phyloP scores from a whole-genome alignment of 2,797 vertebrate species.

The Lycodopsis pacificus region DNA sequence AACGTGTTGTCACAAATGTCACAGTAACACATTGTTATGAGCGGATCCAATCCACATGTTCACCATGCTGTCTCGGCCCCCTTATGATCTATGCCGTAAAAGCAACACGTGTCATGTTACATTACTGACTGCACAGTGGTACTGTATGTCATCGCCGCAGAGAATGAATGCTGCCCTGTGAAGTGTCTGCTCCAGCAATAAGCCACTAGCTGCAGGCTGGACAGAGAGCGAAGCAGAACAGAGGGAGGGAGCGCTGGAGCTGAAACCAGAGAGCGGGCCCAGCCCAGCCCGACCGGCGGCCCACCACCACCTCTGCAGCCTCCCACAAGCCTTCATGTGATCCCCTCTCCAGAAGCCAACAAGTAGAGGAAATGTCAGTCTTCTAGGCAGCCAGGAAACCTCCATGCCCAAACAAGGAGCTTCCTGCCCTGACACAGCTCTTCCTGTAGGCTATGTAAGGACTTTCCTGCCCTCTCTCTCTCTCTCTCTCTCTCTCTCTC shows the following conservation, averaged over 20 bases:
- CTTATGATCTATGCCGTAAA: constrained; percentile 12
- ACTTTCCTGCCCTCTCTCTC: constrained; percentile 85
- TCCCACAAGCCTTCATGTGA: constrained; percentile 84
- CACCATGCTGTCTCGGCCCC: background rate
- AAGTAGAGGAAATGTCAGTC: constrained; percentile 87
- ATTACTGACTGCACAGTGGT: constrained; percentile 35
- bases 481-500: constrained; percentile 56
- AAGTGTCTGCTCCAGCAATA: constrained; percentile 64
- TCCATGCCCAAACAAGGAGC: constrained; percentile 86
- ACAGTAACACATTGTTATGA: background rate
- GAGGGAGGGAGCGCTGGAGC: constrained; percentile 46
- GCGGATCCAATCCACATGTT: constrained; percentile 22
- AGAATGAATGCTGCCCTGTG: constrained; percentile 53
- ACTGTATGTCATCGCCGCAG: constrained; percentile 37
- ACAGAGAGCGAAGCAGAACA: constrained; percentile 38
- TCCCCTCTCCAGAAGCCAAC: constrained; percentile 82
- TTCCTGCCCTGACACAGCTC: constrained; percentile 87
- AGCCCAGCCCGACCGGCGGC: constrained; percentile 69
- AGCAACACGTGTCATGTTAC: constrained; percentile 32
- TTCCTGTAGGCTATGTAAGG: constrained; percentile 93
- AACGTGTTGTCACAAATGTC: background rate
- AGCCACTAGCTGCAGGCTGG: constrained; percentile 54
- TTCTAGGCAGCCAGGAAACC: constrained; percentile 84
- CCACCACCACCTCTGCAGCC: constrained; percentile 79
- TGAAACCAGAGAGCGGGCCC: constrained; percentile 75